Conservation (phyloP, 2,113 vertebrate genomes). For the Crocuta crocuta region DNA sequence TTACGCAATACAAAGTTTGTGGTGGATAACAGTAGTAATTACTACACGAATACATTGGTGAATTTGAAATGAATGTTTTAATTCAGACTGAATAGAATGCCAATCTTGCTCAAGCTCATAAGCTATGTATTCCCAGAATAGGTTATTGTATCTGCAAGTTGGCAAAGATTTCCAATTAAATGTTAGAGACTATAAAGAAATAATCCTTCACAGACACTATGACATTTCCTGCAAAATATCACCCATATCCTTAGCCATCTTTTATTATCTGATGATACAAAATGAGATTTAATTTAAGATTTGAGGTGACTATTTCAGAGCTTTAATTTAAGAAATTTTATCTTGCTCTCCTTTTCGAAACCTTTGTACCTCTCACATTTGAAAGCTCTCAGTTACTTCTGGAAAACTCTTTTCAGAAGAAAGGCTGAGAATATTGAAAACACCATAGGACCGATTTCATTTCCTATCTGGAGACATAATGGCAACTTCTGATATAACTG, state of each 20-base stretch:
- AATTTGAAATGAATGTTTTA: conserved; percentile 47
- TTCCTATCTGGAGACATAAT: conserved; percentile 30
- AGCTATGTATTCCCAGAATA: not conserved
- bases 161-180: conserved; percentile 53
- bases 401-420: not conserved
- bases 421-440: conserved; percentile 47
- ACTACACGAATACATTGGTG: not conserved
- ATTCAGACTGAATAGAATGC: not conserved
- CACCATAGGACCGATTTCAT: conserved; percentile 36
- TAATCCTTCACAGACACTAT: not conserved
- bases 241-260: conserved; percentile 12
- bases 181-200: conserved; percentile 1
- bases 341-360: conserved; percentile 49
- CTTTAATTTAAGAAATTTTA: conserved; percentile 63
- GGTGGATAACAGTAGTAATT: not conserved
- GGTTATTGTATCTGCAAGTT: not conserved
- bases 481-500: not conserved
- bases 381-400: not conserved
- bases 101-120: not conserved
- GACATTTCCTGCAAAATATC: not conserved
- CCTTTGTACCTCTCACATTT: conserved; percentile 12
- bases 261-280: conserved; percentile 36
- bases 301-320: not conserved
- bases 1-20: not conserved
- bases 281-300: conserved; percentile 71